Percentiles rank a stretch among this genome's conserved stretches.
These are phyloP conservation scores for Tragelaphus imberbis DNA, from an alignment of 2,113 vertebrate species.

Conservation along the genomic window DNA sequence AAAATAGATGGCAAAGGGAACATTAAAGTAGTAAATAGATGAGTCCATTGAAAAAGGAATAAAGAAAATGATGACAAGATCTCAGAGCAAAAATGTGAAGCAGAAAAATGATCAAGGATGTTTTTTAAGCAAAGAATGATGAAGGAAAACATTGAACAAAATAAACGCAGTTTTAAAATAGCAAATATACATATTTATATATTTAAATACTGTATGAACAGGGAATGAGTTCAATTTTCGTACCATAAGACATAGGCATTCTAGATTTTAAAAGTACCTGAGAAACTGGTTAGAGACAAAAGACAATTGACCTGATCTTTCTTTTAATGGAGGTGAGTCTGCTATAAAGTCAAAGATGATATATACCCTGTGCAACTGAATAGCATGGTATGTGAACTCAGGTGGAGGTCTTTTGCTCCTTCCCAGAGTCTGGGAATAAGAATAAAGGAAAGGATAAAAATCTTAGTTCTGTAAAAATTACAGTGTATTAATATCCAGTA, in stretches of 20 bases:
- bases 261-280: not conserved
- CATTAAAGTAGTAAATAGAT: slow-evolving; percentile 43
- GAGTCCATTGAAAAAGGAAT: slow-evolving; percentile 8
- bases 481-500: not conserved
- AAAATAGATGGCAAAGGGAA: slow-evolving; percentile 56
- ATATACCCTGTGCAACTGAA: not conserved
- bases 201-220: not conserved
- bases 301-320: not conserved
- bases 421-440: not conserved
- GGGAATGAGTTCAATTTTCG: not conserved
- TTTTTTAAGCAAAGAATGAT: not conserved
- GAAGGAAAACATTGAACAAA: not conserved
- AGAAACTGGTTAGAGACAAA: not conserved
- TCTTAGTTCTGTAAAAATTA: not conserved
- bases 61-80: slow-evolving; percentile 12
- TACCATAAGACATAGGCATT: not conserved
- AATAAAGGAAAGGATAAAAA: not conserved
- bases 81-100: not conserved
- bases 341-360: not conserved
- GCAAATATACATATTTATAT: not conserved
- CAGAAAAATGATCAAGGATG: not conserved
- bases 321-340: not conserved
- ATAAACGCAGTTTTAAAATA: not conserved
- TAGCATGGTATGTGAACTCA: not conserved
- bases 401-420: not conserved